A percentile compares a stretch with the other conserved stretches of the same genome.
phyloP scores from a whole-genome alignment of 2,797 vertebrate genomes.

The Clarias laeviceps region DNA sequence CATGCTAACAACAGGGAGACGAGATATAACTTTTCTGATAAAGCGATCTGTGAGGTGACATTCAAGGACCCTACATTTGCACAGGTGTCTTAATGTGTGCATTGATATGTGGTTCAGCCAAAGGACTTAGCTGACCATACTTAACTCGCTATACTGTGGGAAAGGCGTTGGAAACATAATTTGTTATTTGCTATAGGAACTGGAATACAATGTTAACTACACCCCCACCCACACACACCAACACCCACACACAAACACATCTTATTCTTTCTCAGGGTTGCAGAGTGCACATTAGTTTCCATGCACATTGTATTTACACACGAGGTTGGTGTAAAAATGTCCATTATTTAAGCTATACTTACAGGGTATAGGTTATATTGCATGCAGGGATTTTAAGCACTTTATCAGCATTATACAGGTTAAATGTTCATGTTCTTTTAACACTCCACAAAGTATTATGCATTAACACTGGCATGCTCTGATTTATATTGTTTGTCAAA shows the following conservation, averaged over 20 bases:
- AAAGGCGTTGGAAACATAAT: conserved; percentile 40
- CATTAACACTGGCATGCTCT: no score
- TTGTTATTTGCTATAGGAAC: conserved; percentile 63
- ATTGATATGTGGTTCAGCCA: not conserved
- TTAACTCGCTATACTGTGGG: conserved; percentile 6
- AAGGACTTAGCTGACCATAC: conserved; percentile 15
- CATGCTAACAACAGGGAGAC: conserved; percentile 6
- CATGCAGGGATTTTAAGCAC: not conserved
- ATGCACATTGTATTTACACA: not conserved
- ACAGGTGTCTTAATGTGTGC: conserved; percentile 5
- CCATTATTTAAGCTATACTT: not conserved
- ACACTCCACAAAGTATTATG: not conserved
- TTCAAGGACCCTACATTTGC: not conserved
- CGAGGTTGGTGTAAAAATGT: not conserved
- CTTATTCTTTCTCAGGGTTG: not conserved
- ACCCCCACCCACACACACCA: conserved; percentile 16
- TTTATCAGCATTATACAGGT: not conserved
- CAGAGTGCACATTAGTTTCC: not conserved
- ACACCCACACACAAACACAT: not conserved
- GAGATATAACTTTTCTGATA: not conserved
- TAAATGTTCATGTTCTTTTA: not conserved
- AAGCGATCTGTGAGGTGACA: not conserved
- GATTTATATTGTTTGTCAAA: not conserved
- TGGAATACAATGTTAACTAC: conserved; percentile 48
- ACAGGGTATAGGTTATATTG: not conserved